phyloP scores from a whole-genome alignment of 2,113 vertebrate species.

The Anarhynchus alexandrinus region DNA sequence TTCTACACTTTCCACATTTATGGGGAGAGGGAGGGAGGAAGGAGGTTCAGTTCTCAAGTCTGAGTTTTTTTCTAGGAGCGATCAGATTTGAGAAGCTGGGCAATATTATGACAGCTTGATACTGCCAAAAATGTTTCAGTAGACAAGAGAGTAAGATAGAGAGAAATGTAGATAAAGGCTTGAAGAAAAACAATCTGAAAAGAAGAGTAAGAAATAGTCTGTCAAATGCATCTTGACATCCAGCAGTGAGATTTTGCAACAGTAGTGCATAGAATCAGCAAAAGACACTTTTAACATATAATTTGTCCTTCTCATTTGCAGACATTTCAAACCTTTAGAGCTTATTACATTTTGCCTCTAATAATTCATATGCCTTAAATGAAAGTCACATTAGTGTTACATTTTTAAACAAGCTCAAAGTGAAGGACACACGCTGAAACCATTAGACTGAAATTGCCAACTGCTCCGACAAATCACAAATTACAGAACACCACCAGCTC shows the following conservation, averaged over 20 bases:
- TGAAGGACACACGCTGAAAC: neutral
- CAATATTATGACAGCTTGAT: neutral
- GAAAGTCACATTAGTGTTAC: neutral
- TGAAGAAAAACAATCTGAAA: neutral
- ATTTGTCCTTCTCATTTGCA: slow-evolving; percentile 12
- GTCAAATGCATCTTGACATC: slow-evolving; percentile 13
- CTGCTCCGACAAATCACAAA: neutral
- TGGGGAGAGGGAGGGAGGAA: neutral
- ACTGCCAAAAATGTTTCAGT: neutral
- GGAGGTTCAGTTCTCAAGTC: neutral
- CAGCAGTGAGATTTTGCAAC: slow-evolving; percentile 3
- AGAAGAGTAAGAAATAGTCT: neutral
- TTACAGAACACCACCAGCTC: neutral
- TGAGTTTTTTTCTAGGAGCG: neutral
- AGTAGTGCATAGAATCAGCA: neutral
- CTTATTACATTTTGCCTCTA: neutral
- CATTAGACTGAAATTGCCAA: neutral
- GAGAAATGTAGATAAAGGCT: neutral
- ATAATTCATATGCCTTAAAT: slow-evolving; percentile 32
- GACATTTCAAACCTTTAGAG: neutral
- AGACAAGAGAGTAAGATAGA: neutral
- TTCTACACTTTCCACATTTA: neutral
- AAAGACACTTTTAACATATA: neutral
- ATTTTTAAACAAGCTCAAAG: neutral
- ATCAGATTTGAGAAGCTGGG: neutral